Percentiles rank a stretch among this genome's conserved stretches.
These are phyloP conservation scores for Mormyrus hasselquistii DNA, from an alignment of 2,797 vertebrate genomes.

Conservation along the genomic window DNA sequence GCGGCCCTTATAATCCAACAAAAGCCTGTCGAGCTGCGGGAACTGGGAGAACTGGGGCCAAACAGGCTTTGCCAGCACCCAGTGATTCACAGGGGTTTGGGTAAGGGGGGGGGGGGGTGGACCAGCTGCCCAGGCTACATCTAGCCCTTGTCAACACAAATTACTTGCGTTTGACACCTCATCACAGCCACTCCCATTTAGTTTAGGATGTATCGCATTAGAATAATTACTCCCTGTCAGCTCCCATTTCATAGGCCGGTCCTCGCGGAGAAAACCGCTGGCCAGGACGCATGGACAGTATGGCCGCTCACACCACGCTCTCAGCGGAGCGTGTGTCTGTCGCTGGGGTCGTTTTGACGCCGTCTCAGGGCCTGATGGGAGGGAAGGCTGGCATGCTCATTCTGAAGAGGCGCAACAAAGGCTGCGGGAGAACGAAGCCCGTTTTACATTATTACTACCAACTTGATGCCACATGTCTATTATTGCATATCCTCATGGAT, in stretches of 20 bases:
- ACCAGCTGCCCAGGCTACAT: slow-evolving; percentile 45
- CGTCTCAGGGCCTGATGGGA: neutral
- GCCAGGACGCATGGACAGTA: slow-evolving; percentile 4
- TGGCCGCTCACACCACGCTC: slow-evolving; percentile 18
- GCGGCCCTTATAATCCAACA: neutral
- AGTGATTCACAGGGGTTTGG: slow-evolving; percentile 29
- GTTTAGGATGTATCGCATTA: slow-evolving; percentile 55
- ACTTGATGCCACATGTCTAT: neutral
- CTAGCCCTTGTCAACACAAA: slow-evolving; percentile 56
- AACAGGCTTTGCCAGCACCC: slow-evolving; percentile 32
- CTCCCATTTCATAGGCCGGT: slow-evolving; percentile 54
- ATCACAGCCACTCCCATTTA: slow-evolving; percentile 50
- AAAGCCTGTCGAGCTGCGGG: slow-evolving; percentile 21
- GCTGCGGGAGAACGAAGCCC: neutral
- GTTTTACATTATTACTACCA: neutral
- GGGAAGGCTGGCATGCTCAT: neutral
- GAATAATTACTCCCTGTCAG: slow-evolving; percentile 65
- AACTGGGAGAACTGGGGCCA: slow-evolving; percentile 7
- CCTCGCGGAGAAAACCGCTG: slow-evolving; percentile 26
- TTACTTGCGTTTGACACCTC: slow-evolving; percentile 57
- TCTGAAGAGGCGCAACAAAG: neutral
- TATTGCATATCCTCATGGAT: neutral
- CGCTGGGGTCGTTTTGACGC: neutral
- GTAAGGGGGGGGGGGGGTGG: slow-evolving; percentile 44
- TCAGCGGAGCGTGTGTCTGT: slow-evolving; percentile 22